Evolutionary conservation across 2,888 invertebrate species (phyloP), one percentile per base, ranked within the genome.

Genomic region (Suillia variegata): DNA sequence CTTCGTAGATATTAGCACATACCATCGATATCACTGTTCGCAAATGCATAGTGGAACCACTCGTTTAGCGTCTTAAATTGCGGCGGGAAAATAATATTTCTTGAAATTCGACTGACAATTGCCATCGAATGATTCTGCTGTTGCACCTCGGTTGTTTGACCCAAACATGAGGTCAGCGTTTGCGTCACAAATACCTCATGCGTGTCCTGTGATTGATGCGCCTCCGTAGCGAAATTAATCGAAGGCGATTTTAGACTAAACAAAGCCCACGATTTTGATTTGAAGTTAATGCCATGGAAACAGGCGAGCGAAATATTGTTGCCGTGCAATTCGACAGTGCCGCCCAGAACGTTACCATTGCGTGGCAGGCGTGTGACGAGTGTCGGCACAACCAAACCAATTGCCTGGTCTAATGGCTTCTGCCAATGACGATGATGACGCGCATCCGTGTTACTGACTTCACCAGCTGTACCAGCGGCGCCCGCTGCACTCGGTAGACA

Each of bases 41-140:
- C 92, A 83, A 98, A 97, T 0, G 97, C 94, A 82, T 98, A 98
- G 73, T 93, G 91, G 85, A 98, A 97, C 97, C 98, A 98, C 83
- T 98, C 97, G 74, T 92, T 90, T 42, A 97, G 86, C 34, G 92
- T 92, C 82, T 95, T 93, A 83, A 96, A 96, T 83, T 96, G 96
- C 26, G 96, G 97, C 64, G 96, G 96, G 83, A 97, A 96, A 62
- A 96, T 88, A 63, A 96, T 90, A 68, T 93, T 94, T 53, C 97
- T 86, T 54, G 95, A 93, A 74, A 97, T 90, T 77, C 94, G 89
- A 78, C 95, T 95, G 56, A 98, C 95, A 10, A 94, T 96, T 20
- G 94, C 97, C 94, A 95, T 94, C 56, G 94, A 94, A 79, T 92
- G 89, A 82, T 94, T 94, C 58, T 89, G 88, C 63, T 75, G 74